Evolutionary conservation across 2,797 vertebrate genomes (phyloP).

Genomic region (Stomatorhinus walkeri): DNA sequence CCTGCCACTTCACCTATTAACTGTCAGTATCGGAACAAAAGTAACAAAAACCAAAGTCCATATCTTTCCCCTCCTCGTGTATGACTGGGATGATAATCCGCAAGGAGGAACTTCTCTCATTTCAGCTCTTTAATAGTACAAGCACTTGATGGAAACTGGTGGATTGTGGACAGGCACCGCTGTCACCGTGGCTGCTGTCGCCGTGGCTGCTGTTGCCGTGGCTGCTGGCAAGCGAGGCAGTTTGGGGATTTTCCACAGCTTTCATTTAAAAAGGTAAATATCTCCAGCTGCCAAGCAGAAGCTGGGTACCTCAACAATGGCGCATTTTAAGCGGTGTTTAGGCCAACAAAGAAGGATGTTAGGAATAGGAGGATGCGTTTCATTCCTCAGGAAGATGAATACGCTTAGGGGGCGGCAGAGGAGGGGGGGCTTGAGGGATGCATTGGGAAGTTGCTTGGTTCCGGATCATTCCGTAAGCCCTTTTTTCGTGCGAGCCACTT

Average conservation of each 20-base stretch:
- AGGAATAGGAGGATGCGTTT: background rate
- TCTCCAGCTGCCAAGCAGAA: slow-evolving; percentile 17
- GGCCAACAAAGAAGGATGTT: background rate
- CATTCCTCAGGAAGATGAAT: background rate
- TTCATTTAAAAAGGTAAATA: slow-evolving; percentile 22
- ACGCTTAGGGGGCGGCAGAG: background rate
- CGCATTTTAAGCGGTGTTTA: background rate
- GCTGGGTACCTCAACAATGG: background rate
- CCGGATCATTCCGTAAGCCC: background rate
- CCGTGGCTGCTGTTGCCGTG: background rate
- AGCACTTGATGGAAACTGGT: background rate
- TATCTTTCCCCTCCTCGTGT: background rate
- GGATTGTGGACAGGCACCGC: background rate
- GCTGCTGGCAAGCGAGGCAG: background rate
- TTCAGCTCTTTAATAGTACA: background rate
- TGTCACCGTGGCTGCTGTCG: background rate
- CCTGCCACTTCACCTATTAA: background rate
- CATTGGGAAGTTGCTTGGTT: background rate
- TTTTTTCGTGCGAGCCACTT: background rate
- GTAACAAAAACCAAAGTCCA: background rate
- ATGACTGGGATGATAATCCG: background rate
- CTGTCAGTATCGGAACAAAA: background rate
- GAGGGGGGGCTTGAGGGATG: background rate
- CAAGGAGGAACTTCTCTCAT: background rate
- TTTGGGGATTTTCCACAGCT: slow-evolving; percentile 17